Conservation (phyloP, 2,113 vertebrate species). For the Smithornis capensis region DNA sequence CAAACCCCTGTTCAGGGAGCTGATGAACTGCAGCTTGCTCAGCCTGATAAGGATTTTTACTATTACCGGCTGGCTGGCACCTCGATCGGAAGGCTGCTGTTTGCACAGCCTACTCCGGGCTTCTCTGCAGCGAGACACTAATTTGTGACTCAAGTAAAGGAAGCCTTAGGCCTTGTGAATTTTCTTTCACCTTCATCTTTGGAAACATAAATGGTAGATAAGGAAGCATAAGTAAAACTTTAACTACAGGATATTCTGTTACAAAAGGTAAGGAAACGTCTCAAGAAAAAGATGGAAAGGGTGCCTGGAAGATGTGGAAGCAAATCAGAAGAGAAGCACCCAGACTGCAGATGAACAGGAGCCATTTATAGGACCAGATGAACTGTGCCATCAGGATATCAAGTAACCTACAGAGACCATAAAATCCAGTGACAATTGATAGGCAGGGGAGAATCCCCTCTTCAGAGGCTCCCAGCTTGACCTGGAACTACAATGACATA, state of each 20-base stretch:
- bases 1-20: not conserved
- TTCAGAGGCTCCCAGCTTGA: not conserved
- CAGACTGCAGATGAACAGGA: too few relatives aligned
- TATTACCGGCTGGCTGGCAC: not conserved
- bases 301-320: not conserved
- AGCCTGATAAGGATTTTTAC: not conserved
- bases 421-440: not conserved
- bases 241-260: not conserved
- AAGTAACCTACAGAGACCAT: not conserved
- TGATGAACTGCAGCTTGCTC: not conserved
- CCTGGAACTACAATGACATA: not conserved
- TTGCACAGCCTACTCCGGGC: not conserved
- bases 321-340: not conserved
- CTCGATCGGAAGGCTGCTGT: not conserved
- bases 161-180: not conserved
- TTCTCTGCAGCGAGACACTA: not conserved
- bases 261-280: not conserved
- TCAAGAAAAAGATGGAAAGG: not conserved
- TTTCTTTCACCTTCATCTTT: not conserved
- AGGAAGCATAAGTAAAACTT: not conserved
- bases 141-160: not conserved
- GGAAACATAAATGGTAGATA: not conserved
- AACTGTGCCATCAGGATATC: not conserved
- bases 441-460: not conserved
- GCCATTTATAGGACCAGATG: not conserved